Evolutionary conservation across 2,797 vertebrate genomes (phyloP), one percentile per base, ranked within the genome.

Genomic region (Xiphorhynchus erythropygius): DNA sequence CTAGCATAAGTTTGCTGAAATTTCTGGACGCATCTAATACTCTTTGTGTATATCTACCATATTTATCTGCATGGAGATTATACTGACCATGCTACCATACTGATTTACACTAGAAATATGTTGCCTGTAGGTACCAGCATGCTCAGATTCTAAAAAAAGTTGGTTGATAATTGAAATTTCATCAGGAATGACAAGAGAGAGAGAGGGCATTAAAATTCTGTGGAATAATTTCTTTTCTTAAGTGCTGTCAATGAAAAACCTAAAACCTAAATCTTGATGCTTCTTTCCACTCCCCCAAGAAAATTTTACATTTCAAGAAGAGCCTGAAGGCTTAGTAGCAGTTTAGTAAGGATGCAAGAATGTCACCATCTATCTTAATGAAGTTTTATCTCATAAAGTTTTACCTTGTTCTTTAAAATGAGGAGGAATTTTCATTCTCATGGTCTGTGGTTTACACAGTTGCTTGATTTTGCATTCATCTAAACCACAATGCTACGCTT

Each of bases 401-500:
- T 63, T 53, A 13, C 10, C 11, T 87, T 15, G 2, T 60, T 87
- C 35, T 78, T 91, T 79, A 44, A 86, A 83, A 64, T 52, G n/a
- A 75, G 33, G 19, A 74, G 32, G 23, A 88, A 56, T 2, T 53
- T 91, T 70, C 27, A 53, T 24, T 73, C 16, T 82, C 32, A 8
- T 53, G 7, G 17, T 64, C 55, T 62, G 19, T 55, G 28, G 74
- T 50, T 75, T 68, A 64, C 11, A 77, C 3, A 28, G 33, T 65
- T 24, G 9, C 28, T 37, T 76, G 39, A 63, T 83, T 77, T 92
- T 71, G 14, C 28, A 21, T 33, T 56, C 11, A 27, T 35, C 52
- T 87, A 23, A 89, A 79, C 10, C 44, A 8, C 33, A 44, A 4
- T 1, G 2, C 11, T 57, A 1, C 0, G 0, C 19, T 70, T 73